Base-by-base conservation (phyloP, 2,797 vertebrate genomes). In the Tachyglossus aculeatus region DNA sequence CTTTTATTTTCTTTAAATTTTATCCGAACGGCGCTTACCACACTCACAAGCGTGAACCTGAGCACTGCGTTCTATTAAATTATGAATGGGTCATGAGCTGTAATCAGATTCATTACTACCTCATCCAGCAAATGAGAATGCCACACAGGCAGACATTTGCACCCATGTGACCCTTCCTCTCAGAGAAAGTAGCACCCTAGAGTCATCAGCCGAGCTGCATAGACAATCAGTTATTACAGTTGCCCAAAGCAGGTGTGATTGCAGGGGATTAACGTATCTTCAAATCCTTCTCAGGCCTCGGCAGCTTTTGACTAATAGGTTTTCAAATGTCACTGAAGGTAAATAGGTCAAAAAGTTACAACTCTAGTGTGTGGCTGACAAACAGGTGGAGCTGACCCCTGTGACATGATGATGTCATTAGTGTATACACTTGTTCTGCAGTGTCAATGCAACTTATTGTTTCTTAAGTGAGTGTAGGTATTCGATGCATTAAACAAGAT, bases 191-290 rank as follows among this genome's bases (percentile, higher is more conserved):
- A 92, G 85, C 80, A 80, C 86, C 67, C 88, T 7, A 80, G 79
- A 82, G 89, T 89, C 72, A 75, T 78, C 80, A 92, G 86, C 81
- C 86, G 91, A 92, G 90, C 92, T 92, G 92, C 92, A 93, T 91
- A 93, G 92, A 91, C 93, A 94, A 94, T 94, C 93, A 93, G 93
- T 94, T 94, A 91, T 94, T 94, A 92, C 94, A 94, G 94, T 94
- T 94, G 93, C 92, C n/a, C 91, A 94, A 90, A 91, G 91, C 94
- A 94, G 93, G 93, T 94, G 96, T 95, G 89, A 94, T 91, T 91
- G 90, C 91, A 77, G 92, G 89, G 88, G 93, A 90, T 93, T 89
- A 89, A 90, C 87, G 89, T 93, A 91, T 90, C 88, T 89, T 83
- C 88, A 78, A 82, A 91, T 90, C 87, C 85, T 87, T 86, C 88